Evolutionary conservation across 2,113 vertebrate genomes (phyloP).

Genomic region (Herpetotheres cachinnans): DNA sequence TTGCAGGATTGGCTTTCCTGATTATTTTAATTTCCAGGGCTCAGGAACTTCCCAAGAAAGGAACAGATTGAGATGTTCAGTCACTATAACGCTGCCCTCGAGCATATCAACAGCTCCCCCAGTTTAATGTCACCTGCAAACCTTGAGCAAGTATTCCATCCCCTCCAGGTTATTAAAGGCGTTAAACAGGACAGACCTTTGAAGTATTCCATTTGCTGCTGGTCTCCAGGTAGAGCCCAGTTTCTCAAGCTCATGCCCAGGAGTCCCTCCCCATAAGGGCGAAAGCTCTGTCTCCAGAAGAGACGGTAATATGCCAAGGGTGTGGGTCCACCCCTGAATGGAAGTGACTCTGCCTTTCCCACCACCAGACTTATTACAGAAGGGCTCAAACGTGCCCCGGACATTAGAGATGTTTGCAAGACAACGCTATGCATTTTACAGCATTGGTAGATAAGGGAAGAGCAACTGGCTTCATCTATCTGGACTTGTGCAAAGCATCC

Average conservation of each 20-base stretch:
- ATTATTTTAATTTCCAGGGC: neutral
- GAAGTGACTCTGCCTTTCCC: neutral
- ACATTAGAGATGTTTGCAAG: no score
- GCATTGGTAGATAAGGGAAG: no score
- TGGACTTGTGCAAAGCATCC: no score
- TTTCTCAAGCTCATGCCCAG: neutral
- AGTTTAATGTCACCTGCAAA: neutral
- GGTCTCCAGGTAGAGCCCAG: neutral
- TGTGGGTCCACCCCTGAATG: neutral
- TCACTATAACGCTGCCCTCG: neutral
- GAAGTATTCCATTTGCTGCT: neutral
- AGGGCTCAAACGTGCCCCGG: neutral
- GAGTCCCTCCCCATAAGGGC: neutral
- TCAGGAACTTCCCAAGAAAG: neutral
- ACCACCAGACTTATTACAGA: accelerated
- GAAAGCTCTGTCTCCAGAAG: neutral
- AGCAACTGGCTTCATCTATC: no score
- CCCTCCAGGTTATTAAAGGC: neutral
- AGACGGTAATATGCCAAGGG: neutral
- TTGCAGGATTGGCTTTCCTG: neutral
- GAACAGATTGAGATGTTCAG: neutral
- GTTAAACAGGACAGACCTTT: neutral
- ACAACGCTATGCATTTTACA: neutral
- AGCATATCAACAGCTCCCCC: neutral
- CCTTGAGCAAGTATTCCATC: neutral